Base-by-base conservation (phyloP, 2,113 vertebrate genomes). In the Ceyx margarethae region DNA sequence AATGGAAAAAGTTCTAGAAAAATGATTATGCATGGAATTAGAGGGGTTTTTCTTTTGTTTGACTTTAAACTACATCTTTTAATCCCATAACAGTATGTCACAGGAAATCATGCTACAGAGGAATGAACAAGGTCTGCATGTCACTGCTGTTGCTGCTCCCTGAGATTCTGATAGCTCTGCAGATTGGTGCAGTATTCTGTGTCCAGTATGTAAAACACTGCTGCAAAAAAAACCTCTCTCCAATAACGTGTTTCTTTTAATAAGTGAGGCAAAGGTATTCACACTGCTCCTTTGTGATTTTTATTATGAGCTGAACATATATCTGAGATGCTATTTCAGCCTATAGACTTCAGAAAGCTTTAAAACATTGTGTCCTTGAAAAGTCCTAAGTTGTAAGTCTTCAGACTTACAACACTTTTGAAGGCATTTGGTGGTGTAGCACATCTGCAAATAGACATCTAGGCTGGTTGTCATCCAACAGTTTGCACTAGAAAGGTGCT, bases 161-260 rank as follows among this genome's bases (percentile, higher is more conserved):
- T 73, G 45, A 45, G 45, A 79, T 91, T 89, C 87, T 71, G 51
- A 64, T 81, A 89, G 80, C 73, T 94, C 90, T 87, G 90, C 82
- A 95, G 79, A 85, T 14, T 92, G 91, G 48, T 87, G 90, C 95
- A 94, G 90, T 78, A 73, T 12, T 83, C 35, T 88, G 8, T 72
- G 82, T 88, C 40, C 80, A 75, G 68, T 81, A 93, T 94, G 91
- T 81, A 95, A 91, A 95, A 81, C 35, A 72, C 5, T 91, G 53
- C 81, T 73, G 72, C 42, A 74, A 65, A 67, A 85, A 61, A 62
- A 92, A 45, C 37, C 3, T 5, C 31, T 68, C 40, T 89, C 14
- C 54, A 48, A 10, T 67, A 64, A 54, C 20, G 15, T 56, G 13
- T 14, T 74, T 43, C 12, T 91, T 92, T 85, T n/a, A 84, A 82